Evolutionary conservation across 2,888 invertebrate genomes (phyloP), one percentile per base, ranked within the genome.

Genomic region (Brassicogethes aeneus): DNA sequence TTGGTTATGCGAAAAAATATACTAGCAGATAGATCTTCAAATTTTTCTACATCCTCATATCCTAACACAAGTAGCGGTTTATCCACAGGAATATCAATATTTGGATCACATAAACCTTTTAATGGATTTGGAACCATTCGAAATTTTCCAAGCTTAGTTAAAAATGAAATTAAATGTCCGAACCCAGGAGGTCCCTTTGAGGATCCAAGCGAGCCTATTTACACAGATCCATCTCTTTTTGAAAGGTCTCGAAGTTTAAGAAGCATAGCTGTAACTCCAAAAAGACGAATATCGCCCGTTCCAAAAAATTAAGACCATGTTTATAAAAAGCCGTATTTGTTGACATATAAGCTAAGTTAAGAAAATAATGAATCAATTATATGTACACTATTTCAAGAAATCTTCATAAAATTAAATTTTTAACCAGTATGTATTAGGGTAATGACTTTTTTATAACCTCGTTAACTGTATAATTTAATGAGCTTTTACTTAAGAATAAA

Each of bases 121-220:
- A 55, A 56, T 0, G 58, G 58, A 34, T 60, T 60, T 43, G 53
- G 53, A 16, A 42, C 56, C 32, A 48, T 61, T 2, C 48, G 61
- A 3, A 60, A 63, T 41, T 64, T 65, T 42, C 64, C 66, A 0
- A 55, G 55, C 39, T 46, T 63, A 33, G 52, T 59, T 16, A 64
- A 60, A 38, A 55, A 59, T 16, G 62, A 61, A 39, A 40, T 59
- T n/a, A 65, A 65, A 14, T 59, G 61, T 36, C 48, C 57, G 34
- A 63, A 50, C 45, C 60, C 65, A 2, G 65, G 64, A 14, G 68
- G 67, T 12, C 62, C 62, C 37, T 89, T 89, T 59, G 88, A 86
- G 61, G 89, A 92, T 64, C 91, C 91, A 29, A 91, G 90, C 62
- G 92, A 92, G 64, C 91, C 92, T 1, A 92, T 92, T 55, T 92